Base-by-base conservation (phyloP, 2,888 invertebrate species). In the Spilosoma lubricipeda region DNA sequence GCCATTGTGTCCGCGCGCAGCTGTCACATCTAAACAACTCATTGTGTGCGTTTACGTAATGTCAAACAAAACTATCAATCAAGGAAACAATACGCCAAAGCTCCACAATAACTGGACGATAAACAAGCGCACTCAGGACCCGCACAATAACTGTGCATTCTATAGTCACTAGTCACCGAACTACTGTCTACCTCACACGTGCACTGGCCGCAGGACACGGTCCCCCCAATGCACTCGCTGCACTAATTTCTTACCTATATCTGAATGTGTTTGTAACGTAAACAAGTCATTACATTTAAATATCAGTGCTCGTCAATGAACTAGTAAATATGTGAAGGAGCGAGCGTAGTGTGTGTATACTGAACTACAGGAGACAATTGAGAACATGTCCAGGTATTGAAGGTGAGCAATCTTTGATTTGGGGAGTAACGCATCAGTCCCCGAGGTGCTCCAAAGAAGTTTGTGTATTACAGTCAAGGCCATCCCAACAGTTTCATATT, bases 1-100 rank as follows among this genome's bases (percentile, higher is more conserved):
- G 11, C 70, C 64, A 71, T 71, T 71, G 71, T 71, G 64, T n/a
- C 7, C n/a, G 18, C 48, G 42, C 39, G 48, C 71, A 48, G 48
- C 65, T 45, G 71, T 15, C 30, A 8, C 23, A n/a, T 27, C 45
- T 15, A 70, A 33, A 69, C 52, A 52, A 52, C 56, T 70, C 70
- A 70, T 70, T 64, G 70, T 70, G 64, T 33, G 45, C 45, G 30
- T 70, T 70, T 70, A 70, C 70, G 70, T 64, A 70, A 64, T 70
- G 33, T 18, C 64, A 71, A 71, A 71, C 64, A 71, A 71, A 64
- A 48, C 48, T 65, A n/a, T 71, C 45, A 33, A 18, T 48, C 33
- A 36, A 64, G 33, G 64, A 65, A 65, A 71, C 64, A 71, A 71
- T 65, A 33, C 23, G 42, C 36, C 20, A 59, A 63, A 42, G 33